Conservation (phyloP, 2,888 invertebrate species). For the Dicyrtomina minuta region DNA sequence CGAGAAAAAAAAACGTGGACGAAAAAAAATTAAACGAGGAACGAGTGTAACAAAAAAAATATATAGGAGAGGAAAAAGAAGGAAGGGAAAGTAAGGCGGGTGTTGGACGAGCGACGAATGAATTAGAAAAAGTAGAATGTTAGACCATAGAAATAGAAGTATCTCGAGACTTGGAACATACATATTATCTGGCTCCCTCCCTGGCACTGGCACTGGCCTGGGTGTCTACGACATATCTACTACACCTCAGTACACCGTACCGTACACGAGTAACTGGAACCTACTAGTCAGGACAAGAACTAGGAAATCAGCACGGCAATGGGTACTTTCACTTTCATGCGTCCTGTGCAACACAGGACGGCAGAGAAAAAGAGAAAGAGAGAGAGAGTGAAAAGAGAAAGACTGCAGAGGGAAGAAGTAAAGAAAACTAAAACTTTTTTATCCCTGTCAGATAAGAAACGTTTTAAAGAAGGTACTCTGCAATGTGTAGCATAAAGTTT, state of each 20-base stretch:
- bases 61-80: not conserved
- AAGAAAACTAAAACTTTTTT: slow-evolving; percentile 1
- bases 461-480: slow-evolving; percentile 12
- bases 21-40: not conserved
- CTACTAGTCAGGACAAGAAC: too few relatives aligned
- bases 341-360: too few relatives aligned
- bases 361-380: not conserved
- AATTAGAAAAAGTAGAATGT: slow-evolving; percentile 18
- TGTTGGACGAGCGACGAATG: slow-evolving; percentile 3
- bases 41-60: not conserved
- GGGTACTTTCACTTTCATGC: too few relatives aligned
- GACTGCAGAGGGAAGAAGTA: not conserved
- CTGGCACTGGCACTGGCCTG: too few relatives aligned
- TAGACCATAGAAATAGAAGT: not conserved
- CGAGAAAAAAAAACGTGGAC: not conserved
- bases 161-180: not conserved
- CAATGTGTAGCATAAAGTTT: slow-evolving; percentile 8
- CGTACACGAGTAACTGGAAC: too few relatives aligned
- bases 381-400: not conserved
- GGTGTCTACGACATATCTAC: too few relatives aligned
- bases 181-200: too few relatives aligned
- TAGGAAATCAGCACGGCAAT: too few relatives aligned
- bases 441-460: slow-evolving; percentile 16
- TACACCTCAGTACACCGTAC: too few relatives aligned
- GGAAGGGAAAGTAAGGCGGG: not conserved